Evolutionary conservation across 2,888 invertebrate genomes (phyloP).

Genomic region (Epistrophe grossulariae): DNA sequence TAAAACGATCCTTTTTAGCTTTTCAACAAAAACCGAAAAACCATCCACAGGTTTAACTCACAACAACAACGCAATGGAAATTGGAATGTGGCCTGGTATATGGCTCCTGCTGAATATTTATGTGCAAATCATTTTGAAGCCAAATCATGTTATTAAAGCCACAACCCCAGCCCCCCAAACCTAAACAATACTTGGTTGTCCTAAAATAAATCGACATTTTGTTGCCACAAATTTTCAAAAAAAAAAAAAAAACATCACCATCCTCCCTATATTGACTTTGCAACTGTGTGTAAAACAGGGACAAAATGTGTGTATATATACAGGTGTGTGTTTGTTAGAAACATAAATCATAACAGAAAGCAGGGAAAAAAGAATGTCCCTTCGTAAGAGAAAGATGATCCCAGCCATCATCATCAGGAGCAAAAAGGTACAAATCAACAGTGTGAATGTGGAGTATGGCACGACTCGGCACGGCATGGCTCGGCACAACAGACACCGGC

Average conservation of each 20-base stretch:
- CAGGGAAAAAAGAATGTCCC: conserved; percentile 49
- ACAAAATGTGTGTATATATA: conserved; percentile 30
- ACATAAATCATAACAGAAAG: conserved; percentile 65
- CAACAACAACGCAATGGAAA: conserved; percentile 19
- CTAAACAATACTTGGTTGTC: conserved; percentile 23
- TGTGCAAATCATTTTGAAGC: conserved; percentile 71
- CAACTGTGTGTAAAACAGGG: conserved; percentile 32
- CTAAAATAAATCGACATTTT: conserved; percentile 61
- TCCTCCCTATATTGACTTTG: conserved; percentile 55
- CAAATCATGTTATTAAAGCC: conserved; percentile 70
- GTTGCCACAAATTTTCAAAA: conserved; percentile 28
- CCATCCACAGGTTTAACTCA: conserved; percentile 26
- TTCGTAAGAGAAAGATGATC: conserved; percentile 69
- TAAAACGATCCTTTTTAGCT: conserved; percentile 13
- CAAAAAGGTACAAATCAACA: conserved; percentile 57
- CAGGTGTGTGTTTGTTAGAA: conserved; percentile 42
- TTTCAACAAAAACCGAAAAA: conserved; percentile 10
- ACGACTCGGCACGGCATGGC: not conserved
- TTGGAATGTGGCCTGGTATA: not conserved
- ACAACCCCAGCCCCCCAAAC: not conserved
- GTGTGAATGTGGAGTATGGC: conserved; percentile 22
- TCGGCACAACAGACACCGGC: not conserved
- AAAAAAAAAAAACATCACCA: conserved; percentile 1
- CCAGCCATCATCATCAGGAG: conserved; percentile 63
- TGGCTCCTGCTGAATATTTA: conserved; percentile 65